Evolutionary conservation across 2,113 vertebrate genomes (phyloP), one percentile per base, ranked within the genome.

Genomic region (Amphiprion percula): DNA sequence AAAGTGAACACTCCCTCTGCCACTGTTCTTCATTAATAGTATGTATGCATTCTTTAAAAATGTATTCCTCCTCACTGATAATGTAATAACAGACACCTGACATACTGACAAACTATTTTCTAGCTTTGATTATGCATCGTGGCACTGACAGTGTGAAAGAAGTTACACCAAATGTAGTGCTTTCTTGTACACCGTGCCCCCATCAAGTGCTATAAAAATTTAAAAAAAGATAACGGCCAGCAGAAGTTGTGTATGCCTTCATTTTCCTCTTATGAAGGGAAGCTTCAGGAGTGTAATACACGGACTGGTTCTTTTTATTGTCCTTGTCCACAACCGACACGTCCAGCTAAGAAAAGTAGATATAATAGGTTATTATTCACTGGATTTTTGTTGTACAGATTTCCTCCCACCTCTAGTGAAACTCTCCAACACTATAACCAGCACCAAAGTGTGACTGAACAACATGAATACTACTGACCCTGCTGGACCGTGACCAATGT

Each of bases 401-500:
- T 49, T 63, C 19, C 52, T 58, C n/a, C 47, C 4, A 24, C 59
- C 33, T 58, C 39, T 19, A 61, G 60, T 79, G 60, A 76, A 47
- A 17, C 54, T 21, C 33, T 67, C 53, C 30, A 64, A 69, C 56
- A 73, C 67, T 68, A 65, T 19, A 86, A 79, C 70, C 53, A 46
- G 46, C 77, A 80, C 55, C 49, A 53, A 10, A 21, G 67, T 67
- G 87, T 17, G 21, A 82, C 68, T 78, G 69, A 83, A 80, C 50
- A 76, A 68, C 9, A 54, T 8, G 66, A 61, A 61, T 60, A 62
- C 73, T 81, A 90, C 93, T 92, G 85, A 94, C 94, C 92, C 77
- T 4, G 44, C 47, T 75, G 79, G 70, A 78, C 50, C 26, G 68
- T 41, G 80, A 67, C 64, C 80, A 75, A 74, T 65, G 83, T 41